Evolutionary conservation across 2,888 invertebrate genomes (phyloP), one percentile per base, ranked within the genome.

Genomic region (Pyrocoelia pectoralis): DNA sequence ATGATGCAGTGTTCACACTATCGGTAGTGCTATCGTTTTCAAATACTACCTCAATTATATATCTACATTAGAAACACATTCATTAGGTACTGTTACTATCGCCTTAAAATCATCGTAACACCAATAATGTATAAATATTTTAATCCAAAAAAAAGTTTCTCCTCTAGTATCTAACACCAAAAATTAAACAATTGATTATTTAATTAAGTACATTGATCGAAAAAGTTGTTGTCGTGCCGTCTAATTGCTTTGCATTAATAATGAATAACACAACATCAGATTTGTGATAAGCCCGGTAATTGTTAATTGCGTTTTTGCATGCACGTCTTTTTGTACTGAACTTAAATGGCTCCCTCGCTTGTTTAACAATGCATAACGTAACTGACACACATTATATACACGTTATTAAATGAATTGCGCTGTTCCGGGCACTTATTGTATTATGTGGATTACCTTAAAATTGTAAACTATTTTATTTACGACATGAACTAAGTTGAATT

Each of bases 221-320:
- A 68, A 65, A 66, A 71, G 72, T 65, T 61, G 64, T 74, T 78
- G 77, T 76, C 81, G 80, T 81, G 81, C 79, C 71, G 77, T 77
- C 79, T 80, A 80, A 81, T 81, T 80, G 79, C 80, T 73, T 74
- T 72, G 78, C 80, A 81, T 81, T 81, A 81, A 81, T 81, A 80
- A 81, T 81, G 80, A 81, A 57, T 60, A 66, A 81, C 80, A 80
- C 78, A 81, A 80, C 63, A 66, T 63, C 79, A 79, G 81, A 81
- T 81, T 80, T 79, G 77, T 75, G 80, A 81, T 81, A 81, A 81
- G 79, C 68, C 73, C 73, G 74, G 79, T 81, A 81, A 81, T 81
- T 81, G 81, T 81, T 81, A 81, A 81, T 81, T 81, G 79, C 81
- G 75, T 79, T 81, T 81, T 81, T 73, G 81, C 81, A 81, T 81